A percentile compares a stretch with the other conserved stretches of the same genome.
phyloP scores from a whole-genome alignment of 2,113 vertebrate genomes.

The Phyllostomus discolor region DNA sequence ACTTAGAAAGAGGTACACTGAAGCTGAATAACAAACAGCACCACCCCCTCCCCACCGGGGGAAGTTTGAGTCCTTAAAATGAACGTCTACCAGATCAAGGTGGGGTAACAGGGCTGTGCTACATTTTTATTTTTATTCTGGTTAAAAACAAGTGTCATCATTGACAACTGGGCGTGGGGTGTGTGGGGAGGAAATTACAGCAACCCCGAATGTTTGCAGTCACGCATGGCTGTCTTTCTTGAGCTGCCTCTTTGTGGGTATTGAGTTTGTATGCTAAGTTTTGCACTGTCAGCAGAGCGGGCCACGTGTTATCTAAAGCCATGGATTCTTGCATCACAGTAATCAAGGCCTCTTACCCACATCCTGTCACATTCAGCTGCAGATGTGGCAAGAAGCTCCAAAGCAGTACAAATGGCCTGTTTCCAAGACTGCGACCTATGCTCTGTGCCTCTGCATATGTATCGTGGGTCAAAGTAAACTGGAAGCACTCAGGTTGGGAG shows the following conservation, averaged over 20 bases:
- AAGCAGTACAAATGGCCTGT: not conserved
- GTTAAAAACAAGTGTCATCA: not conserved
- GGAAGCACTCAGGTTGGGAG: not conserved
- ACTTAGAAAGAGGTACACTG: not conserved
- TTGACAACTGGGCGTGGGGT: not conserved
- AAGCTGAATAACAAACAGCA: not conserved
- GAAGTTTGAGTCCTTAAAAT: not conserved
- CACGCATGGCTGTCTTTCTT: not conserved
- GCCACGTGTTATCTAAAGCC: not conserved
- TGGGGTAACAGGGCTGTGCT: no score
- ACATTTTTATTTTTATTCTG: not conserved
- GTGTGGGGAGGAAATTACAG: not conserved
- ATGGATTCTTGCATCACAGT: not conserved
- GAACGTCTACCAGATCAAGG: not conserved
- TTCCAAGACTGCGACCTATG: not conserved
- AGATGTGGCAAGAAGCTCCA: not conserved
- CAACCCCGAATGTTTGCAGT: not conserved
- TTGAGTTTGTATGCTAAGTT: not conserved
- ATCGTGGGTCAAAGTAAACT: not conserved
- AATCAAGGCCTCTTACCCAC: not conserved
- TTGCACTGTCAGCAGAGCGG: not conserved
- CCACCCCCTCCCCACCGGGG: rapidly evolving
- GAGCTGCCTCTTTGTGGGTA: not conserved
- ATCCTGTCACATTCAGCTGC: not conserved
- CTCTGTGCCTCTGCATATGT: not conserved